These are phyloP conservation scores for Drosophila prostipennis DNA, from an alignment of 2,888 invertebrate genomes.

Conservation along the genomic window DNA sequence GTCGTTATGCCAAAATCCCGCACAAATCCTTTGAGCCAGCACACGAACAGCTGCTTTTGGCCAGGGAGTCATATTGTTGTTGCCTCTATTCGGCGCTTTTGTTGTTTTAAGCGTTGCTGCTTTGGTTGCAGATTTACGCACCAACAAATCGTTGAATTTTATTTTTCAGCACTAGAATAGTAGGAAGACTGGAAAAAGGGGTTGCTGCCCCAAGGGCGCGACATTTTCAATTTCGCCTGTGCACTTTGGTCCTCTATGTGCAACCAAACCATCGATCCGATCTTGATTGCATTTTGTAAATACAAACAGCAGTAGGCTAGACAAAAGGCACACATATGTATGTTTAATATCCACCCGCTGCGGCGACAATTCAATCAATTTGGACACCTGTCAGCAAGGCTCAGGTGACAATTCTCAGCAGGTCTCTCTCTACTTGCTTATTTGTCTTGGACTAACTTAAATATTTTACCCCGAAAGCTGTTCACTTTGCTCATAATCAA, in stretches of 20 bases:
- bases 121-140: constrained; percentile 78
- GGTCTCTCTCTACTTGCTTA: not conserved
- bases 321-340: constrained; percentile 25
- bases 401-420: constrained; percentile 17
- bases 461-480: not conserved
- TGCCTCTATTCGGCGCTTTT: constrained; percentile 25
- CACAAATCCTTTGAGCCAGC: constrained; percentile 79
- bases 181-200: not conserved
- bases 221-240: constrained; percentile 68
- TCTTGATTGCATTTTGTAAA: constrained; percentile 77
- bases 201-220: constrained; percentile 50
- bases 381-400: constrained; percentile 14
- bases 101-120: constrained; percentile 67
- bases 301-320: constrained; percentile 53
- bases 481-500: not conserved
- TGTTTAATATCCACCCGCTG: constrained; percentile 44
- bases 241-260: constrained; percentile 25
- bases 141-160: constrained; percentile 77
- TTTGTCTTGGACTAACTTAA: not conserved
- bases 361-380: constrained; percentile 74
- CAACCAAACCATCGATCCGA: constrained; percentile 33
- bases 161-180: constrained; percentile 31
- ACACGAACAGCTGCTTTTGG: constrained; percentile 76
- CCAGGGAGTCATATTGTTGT: constrained; percentile 24
- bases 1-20: constrained; percentile 78